A percentile compares a stretch with the other conserved stretches of the same genome.
These are phyloP conservation scores for Charaxes varanes DNA, from an alignment of 1,140 invertebrate species.

Conservation along the genomic window DNA sequence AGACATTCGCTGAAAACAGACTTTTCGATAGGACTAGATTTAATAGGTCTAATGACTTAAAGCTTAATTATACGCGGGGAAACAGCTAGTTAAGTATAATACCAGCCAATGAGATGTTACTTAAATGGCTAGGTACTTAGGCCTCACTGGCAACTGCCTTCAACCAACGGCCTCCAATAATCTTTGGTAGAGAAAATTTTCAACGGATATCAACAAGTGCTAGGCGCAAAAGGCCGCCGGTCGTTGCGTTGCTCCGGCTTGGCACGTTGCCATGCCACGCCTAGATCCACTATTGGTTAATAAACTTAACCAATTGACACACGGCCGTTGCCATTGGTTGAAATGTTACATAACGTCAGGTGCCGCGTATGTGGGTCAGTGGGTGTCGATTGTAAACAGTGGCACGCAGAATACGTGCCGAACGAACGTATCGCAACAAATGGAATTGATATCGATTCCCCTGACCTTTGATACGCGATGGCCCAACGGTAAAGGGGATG, in stretches of 20 bases:
- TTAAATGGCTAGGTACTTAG: slow-evolving; percentile 5
- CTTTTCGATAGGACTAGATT: too few relatives aligned
- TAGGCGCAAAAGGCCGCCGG: slow-evolving; percentile 45
- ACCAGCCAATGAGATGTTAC: slow-evolving; percentile 7
- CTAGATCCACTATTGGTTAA: slow-evolving; percentile 72
- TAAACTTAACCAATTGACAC: slow-evolving; percentile 73
- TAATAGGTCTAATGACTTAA: too few relatives aligned
- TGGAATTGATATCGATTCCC: slow-evolving; percentile 18
- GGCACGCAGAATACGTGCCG: slow-evolving; percentile 12
- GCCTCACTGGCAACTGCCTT: slow-evolving; percentile 14
- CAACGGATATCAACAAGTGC: slow-evolving; percentile 59
- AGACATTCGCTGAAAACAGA: too few relatives aligned
- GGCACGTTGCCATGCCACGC: slow-evolving; percentile 71
- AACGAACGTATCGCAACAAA: slow-evolving; percentile 19
- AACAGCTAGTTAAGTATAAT: too few relatives aligned
- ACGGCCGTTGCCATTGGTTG: slow-evolving; percentile 61
- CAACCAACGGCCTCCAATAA: slow-evolving; percentile 14
- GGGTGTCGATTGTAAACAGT: slow-evolving; percentile 24
- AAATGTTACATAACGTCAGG: slow-evolving; percentile 44
- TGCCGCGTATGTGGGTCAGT: slow-evolving; percentile 53
- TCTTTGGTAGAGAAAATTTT: slow-evolving; percentile 35
- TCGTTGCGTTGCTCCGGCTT: slow-evolving; percentile 42
- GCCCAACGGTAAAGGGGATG: too few relatives aligned
- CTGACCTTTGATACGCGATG: not conserved
- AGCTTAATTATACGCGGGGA: too few relatives aligned